Percentiles rank a stretch among this genome's conserved stretches.
These are phyloP conservation scores for Anhinga anhinga DNA, from an alignment of 2,113 vertebrate species.

Conservation along the genomic window DNA sequence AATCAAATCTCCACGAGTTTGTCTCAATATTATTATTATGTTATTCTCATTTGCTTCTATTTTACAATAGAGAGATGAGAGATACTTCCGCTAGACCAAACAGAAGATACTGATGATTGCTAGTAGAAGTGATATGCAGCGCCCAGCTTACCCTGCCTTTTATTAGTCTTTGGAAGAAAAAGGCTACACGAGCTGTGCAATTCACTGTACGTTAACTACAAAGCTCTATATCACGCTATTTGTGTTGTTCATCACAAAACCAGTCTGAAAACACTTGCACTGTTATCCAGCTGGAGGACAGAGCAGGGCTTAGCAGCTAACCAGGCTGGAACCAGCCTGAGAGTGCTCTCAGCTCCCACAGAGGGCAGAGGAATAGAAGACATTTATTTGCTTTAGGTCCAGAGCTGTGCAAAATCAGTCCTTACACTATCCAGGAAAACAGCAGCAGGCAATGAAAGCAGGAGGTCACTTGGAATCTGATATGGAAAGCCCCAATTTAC, in stretches of 20 bases:
- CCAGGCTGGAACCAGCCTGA: not conserved
- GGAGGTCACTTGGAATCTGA: not conserved
- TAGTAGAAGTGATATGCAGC: not conserved
- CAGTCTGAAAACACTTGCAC: not conserved
- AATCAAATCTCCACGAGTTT: not conserved
- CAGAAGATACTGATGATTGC: not conserved
- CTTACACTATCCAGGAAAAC: not conserved
- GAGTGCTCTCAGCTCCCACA: not conserved
- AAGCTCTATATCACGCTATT: not conserved
- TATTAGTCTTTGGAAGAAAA: not conserved
- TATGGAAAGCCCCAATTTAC: not conserved
- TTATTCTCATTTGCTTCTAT: not conserved
- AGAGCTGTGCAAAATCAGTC: not conserved
- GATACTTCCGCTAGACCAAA: not conserved
- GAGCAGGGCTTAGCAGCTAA: not conserved
- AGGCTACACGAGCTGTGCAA: not conserved
- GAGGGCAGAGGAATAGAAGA: not conserved
- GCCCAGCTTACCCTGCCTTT: not conserved
- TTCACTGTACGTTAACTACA: not conserved
- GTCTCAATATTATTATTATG: not conserved
- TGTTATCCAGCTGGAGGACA: not conserved
- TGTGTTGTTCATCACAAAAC: not conserved
- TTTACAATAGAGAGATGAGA: not conserved
- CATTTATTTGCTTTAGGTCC: not conserved
- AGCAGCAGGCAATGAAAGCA: not conserved